Evolutionary conservation across 2,888 invertebrate species (phyloP), one percentile per base, ranked within the genome.

Genomic region (Lasiommata megera): DNA sequence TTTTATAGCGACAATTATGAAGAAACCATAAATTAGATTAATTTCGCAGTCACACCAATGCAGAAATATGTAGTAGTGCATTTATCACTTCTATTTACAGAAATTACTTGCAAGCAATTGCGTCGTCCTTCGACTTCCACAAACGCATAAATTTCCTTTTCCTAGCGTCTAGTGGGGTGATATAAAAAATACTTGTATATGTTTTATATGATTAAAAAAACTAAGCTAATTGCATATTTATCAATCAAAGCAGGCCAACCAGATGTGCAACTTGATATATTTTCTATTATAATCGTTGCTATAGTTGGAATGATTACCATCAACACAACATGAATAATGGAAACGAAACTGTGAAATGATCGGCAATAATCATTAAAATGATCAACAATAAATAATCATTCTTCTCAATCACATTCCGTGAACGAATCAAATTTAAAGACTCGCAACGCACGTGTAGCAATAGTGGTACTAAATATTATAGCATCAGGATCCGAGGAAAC

Each of bases 401-500:
- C 16, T 29, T 40, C 48, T 54, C 43, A 59, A 62, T 55, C 31
- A 14, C 36, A 48, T 50, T 57, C 63, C 40, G 60, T 64, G 63
- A 60, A 67, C 62, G 67, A 59, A 56, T 59, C 54, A 61, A 56
- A 60, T 63, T 63, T 64, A 56, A 61, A 63, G 58, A 64, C 54
- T 58, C 56, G 62, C 62, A 58, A 61, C 64, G 65, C 71, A 66
- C 71, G 71, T 68, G 71, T 62, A 65, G 62, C 66, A 64, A 60
- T 60, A 77, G 79, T 82, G 80, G 74, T 69, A 69, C 64, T 72
- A 73, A 76, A 71, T 74, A 73, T 53, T 50, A 73, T 70, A 71
- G 74, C 75, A 76, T 74, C 77, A 77, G 82, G 84, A 82, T 79
- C 82, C 76, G 81, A 86, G 88, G 85, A 82, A 87, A 85, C 87